Evolutionary conservation across 2,888 invertebrate species (phyloP), one percentile per base, ranked within the genome.

Genomic region (Melanargia galathea): DNA sequence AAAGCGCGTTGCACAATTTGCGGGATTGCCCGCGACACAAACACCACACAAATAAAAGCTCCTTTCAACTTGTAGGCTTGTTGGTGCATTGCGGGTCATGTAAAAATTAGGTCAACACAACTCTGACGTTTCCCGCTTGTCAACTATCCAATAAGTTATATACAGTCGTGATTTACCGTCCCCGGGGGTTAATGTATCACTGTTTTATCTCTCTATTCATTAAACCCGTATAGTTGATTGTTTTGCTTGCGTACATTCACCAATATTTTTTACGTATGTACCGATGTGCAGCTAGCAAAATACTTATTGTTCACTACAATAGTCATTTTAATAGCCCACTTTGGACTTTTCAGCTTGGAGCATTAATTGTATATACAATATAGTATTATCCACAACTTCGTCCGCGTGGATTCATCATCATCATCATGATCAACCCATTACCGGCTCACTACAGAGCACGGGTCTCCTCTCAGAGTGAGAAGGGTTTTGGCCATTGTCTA

Each of bases 21-120:
- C 13, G 4, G 13, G 8, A 58, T 63, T 63, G 63, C 68, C 24
- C 63, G 64, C 4, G 18, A 5, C 33, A 18, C 60, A 69, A 16
- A 48, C 18, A 20, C 18, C 55, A 43, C 61, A 61, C 63, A 65
- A 65, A 67, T 64, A 62, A 62, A 67, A 55, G 52, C 51, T 60
- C 57, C 58, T 62, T 65, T 61, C 48, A 59, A 62, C 46, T 62
- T 60, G 63, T 65, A 58, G 63, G 52, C 63, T 61, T 54, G 65
- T 74, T 77, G 73, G 86, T 86, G 89, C 89, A 89, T 73, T 89
- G 90, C 89, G 84, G 89, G 79, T 81, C 75, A 73, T 75, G 80
- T 74, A 82, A 83, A 84, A 87, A 86, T 83, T 83, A 77, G 87
- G 87, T 85, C 87, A 83, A 64, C 35, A 51, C 24, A n/a, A 24